Conservation (phyloP, 2,113 vertebrate species). For the Rhodinocichla rosea region DNA sequence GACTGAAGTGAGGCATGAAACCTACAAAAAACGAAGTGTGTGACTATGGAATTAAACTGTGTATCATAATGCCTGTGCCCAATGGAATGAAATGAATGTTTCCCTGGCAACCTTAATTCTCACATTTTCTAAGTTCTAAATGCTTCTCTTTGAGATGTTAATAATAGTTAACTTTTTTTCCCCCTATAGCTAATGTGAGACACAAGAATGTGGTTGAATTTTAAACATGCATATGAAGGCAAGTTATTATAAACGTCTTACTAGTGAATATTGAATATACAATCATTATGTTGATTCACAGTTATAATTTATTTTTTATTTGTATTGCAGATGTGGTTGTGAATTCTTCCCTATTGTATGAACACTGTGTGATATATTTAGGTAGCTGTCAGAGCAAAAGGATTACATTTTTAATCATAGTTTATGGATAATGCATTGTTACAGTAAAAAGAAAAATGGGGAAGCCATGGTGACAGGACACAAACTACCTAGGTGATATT, state of each 20-base stretch:
- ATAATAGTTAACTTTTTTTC: not conserved
- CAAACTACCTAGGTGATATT: not conserved
- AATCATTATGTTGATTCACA: not conserved
- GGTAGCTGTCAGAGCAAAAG: not conserved
- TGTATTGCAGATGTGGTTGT: not conserved
- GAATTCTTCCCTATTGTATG: not conserved
- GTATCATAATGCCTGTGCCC: not conserved
- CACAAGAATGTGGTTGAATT: not conserved
- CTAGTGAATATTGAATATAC: not conserved
- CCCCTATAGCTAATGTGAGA: not conserved
- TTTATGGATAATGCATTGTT: not conserved
- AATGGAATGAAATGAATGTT: not conserved
- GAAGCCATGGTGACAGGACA: not conserved
- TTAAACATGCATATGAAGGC: not conserved
- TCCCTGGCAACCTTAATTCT: slow-evolving; percentile 30
- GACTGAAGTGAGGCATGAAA: not conserved
- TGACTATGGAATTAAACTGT: not conserved
- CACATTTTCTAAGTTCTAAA: not conserved
- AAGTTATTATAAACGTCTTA: not conserved
- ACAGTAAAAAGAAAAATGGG: not conserved
- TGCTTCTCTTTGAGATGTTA: not conserved
- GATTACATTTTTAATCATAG: not conserved
- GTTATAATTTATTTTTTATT: not conserved
- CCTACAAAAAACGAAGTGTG: not conserved
- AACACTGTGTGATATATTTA: not conserved